Conservation (phyloP, 2,113 vertebrate species). For the Charina bottae region DNA sequence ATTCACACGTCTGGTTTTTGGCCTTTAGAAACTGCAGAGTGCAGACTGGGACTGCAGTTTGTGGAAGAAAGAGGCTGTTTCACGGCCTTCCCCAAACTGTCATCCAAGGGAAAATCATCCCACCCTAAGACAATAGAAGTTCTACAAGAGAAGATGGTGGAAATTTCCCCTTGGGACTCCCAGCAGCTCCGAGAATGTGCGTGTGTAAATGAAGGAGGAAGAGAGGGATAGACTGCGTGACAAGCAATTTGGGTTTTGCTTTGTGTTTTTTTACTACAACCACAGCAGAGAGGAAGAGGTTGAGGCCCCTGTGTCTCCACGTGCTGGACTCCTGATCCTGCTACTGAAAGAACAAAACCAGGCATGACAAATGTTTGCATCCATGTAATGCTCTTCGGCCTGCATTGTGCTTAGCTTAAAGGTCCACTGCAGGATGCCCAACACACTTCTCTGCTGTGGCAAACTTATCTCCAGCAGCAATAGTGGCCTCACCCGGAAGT, state of each 20-base stretch:
- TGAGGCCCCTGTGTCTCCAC: background rate
- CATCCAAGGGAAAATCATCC: background rate
- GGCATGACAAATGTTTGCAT: background rate
- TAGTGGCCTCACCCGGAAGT: slow-evolving; percentile 93
- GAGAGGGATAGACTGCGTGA: background rate
- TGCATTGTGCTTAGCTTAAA: background rate
- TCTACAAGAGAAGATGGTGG: background rate
- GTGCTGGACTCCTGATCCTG: background rate
- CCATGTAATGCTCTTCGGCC: background rate
- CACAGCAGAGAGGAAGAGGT: background rate
- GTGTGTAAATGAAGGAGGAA: background rate
- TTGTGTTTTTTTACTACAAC: background rate
- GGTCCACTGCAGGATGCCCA: rapidly evolving
- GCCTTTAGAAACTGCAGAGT: background rate
- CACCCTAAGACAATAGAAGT: too few species aligned
- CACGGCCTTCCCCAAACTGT: background rate
- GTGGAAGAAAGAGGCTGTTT: background rate
- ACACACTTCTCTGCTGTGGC: background rate
- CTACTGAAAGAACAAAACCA: background rate
- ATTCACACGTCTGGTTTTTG: background rate
- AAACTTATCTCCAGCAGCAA: slow-evolving; percentile 13
- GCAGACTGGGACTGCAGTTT: background rate
- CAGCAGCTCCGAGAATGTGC: background rate
- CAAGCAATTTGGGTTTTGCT: background rate
- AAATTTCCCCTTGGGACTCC: background rate